Evolutionary conservation across 2,888 invertebrate genomes (phyloP).

Genomic region (Sturmia bella): DNA sequence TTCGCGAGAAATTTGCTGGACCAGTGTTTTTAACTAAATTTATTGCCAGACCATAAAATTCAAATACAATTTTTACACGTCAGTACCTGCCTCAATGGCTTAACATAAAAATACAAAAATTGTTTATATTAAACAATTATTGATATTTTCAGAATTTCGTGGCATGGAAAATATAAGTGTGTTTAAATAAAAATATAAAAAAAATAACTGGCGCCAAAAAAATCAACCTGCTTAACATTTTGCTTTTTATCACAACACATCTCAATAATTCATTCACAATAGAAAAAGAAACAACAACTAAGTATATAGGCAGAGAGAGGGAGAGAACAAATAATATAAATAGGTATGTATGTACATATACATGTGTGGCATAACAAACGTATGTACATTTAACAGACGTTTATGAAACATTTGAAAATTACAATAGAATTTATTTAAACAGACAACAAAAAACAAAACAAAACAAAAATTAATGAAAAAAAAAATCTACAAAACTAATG

Average conservation of each 20-base stretch:
- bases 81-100: no score
- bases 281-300: neutral
- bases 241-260: slow-evolving; percentile 34
- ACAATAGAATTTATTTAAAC: slow-evolving; percentile 13
- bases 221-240: slow-evolving; percentile 41
- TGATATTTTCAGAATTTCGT: neutral
- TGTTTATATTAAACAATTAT: no score
- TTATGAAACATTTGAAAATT: slow-evolving; percentile 45
- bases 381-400: neutral
- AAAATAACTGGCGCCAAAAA: slow-evolving; percentile 62
- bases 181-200: slow-evolving; percentile 8
- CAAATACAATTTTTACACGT: no score
- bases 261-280: slow-evolving; percentile 45
- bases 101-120: no score
- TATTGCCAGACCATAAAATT: no score
- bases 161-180: no score
- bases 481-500: neutral
- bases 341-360: neutral
- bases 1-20: no score
- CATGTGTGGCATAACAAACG: slow-evolving; percentile 14
- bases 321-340: slow-evolving; percentile 1
- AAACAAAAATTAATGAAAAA: neutral
- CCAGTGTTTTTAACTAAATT: no score
- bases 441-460: neutral
- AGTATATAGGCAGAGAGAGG: no score